Evolutionary conservation across 2,888 invertebrate genomes (phyloP).

Genomic region (Acanthococcus lagerstroemiae): DNA sequence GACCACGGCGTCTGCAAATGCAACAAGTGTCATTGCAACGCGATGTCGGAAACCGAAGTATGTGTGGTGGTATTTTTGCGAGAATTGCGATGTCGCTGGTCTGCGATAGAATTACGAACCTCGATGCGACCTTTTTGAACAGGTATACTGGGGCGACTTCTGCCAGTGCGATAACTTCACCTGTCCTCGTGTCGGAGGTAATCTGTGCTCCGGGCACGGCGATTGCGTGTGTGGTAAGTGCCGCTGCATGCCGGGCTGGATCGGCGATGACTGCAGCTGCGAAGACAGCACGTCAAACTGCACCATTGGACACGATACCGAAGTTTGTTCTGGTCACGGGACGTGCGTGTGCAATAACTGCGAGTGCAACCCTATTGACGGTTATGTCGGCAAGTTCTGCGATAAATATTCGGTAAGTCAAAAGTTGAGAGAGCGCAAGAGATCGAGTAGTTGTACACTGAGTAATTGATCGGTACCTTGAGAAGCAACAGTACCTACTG

Average conservation of each 20-base stretch:
- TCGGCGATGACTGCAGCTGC: conserved; percentile 76
- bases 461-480: too few relatives aligned
- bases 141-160: conserved; percentile 63
- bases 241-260: conserved; percentile 68
- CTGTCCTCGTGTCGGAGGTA: conserved; percentile 74
- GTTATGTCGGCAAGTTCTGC: conserved; percentile 79
- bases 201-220: conserved; percentile 78
- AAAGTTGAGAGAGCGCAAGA: neutral
- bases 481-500: too few relatives aligned
- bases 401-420: conserved; percentile 79
- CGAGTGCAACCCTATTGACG: conserved; percentile 47
- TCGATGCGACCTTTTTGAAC: conserved; percentile 25
- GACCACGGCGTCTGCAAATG: conserved; percentile 73
- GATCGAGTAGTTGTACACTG: too few relatives aligned
- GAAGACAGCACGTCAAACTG: conserved; percentile 64
- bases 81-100: too few relatives aligned
- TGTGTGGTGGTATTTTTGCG: too few relatives aligned
- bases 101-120: too few relatives aligned
- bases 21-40: conserved; percentile 64
- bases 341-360: conserved; percentile 74
- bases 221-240: conserved; percentile 83
- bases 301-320: conserved; percentile 51
- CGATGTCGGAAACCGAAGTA: conserved; percentile 26
- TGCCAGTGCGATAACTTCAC: conserved; percentile 96
- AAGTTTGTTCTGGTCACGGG: conserved; percentile 74